Base-by-base conservation (phyloP, 2,113 vertebrate species). In the Chamaea fasciata region DNA sequence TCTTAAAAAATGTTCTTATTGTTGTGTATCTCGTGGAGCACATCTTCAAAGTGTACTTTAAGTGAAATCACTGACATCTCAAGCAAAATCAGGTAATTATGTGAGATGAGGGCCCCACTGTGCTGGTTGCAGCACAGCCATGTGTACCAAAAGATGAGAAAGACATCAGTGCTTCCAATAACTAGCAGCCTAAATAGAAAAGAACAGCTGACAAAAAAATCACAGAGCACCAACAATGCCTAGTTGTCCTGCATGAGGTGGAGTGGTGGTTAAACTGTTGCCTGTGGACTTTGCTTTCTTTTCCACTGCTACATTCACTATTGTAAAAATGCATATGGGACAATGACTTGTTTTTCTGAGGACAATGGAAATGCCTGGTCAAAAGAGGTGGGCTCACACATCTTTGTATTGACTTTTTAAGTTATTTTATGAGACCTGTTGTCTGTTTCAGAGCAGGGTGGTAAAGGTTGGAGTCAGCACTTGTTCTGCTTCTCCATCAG, bases 111-210 rank as follows among this genome's bases (percentile, higher is more conserved):
- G 18, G 31, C 55, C 49, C 28, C 9, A 2, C 23, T 73, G 37
- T 41, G 50, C 28, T 68, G 7, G 35, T 8, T 41, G 28, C 13
- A 85, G 57, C 22, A 20, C 44, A 62, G 33, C 15, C 75, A 37
- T 0, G 0, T 15, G 27, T 75, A 21, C 39, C 60, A 52, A 24
- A 57, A 52, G 64, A 47, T 26, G 60, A 59, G 0, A 70, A 63
- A 1, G 47, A 46, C 26, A 4, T 91, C 44, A 20, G 22, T 69
- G 42, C 35, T 68, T 87, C 56, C 83, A 63, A 12, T 47, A 70
- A 56, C 47, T 17, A 8, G 14, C 44, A 79, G 31, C 16, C 44
- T 75, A 41, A 83, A 46, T 3, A 67, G 69, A 62, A 74, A 85
- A 90, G 62, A 85, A 20, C 3, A 21, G 6, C 16, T 35, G 15